Percentiles rank a stretch among this genome's conserved stretches.
These are phyloP conservation scores for Hexactinellida sp. DNA, from an alignment of 37 sponge, comb jelly and placozoan species.

Conservation along the genomic window DNA sequence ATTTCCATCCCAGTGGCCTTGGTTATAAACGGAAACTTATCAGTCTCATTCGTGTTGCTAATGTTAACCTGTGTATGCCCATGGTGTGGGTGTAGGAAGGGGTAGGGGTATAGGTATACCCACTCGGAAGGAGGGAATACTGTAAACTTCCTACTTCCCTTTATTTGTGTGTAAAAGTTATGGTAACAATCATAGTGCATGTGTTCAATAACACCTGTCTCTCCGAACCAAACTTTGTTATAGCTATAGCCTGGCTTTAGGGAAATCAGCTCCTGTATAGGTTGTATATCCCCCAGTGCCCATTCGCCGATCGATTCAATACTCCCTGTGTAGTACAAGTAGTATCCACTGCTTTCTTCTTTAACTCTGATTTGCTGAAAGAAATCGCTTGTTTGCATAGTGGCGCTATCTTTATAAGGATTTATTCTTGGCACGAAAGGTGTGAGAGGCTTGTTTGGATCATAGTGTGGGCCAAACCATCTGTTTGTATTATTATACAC, in stretches of 20 bases:
- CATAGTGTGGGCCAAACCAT: conserved; percentile 93
- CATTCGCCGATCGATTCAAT: conserved; percentile 62
- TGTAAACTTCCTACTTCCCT: conserved; percentile 63
- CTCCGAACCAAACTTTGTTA: conserved; percentile 78
- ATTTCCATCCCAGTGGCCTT: conserved; percentile 36
- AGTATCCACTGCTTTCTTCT: conserved; percentile 10
- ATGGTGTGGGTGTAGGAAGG: conserved; percentile 80
- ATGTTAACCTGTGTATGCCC: conserved; percentile 78
- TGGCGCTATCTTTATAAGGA: conserved; percentile 32
- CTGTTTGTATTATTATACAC: conserved; percentile 64
- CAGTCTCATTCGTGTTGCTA: conserved; percentile 21
- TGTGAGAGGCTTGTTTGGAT: conserved; percentile 44
- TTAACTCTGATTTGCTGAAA: conserved; percentile 30
- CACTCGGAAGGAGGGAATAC: conserved; percentile 50
- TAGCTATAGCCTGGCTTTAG: conserved; percentile 56
- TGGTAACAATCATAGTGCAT: conserved; percentile 91
- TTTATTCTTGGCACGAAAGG: conserved; percentile 23
- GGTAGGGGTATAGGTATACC: conserved; percentile 68
- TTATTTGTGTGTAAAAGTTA: conserved; percentile 75
- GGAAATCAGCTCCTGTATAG: conserved; percentile 44
- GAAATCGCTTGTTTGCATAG: conserved; percentile 33
- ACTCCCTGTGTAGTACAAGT: conserved; percentile 63
- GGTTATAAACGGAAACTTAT: conserved; percentile 22
- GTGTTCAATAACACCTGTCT: conserved; percentile 76
- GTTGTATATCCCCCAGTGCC: conserved; percentile 56